Base-by-base conservation (phyloP, 2,888 invertebrate genomes). In the Bimastos eiseni region DNA sequence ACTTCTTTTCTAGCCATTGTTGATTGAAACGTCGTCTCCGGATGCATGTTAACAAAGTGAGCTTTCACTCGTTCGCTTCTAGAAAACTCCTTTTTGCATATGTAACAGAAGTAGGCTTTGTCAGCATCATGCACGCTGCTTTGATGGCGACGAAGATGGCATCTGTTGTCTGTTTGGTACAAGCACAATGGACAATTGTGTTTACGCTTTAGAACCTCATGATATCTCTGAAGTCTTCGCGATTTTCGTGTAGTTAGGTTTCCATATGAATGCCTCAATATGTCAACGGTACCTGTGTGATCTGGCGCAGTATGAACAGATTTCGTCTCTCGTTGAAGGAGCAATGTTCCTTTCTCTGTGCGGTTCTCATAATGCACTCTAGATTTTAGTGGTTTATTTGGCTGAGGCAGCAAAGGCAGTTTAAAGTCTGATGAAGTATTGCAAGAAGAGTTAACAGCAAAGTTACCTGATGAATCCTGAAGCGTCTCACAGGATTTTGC, bases 121-220 rank as follows among this genome's bases (percentile, higher is more conserved):
- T 41, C 91, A 4, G 24, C 44, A 83, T 34, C 21, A 55, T 91
- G 91, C 34, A 92, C 92, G 34, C 91, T 91, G 90, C 91, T 91
- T 34, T 89, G 89, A 37, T 92, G 92, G 36, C 92, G 90, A 11
- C 91, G 91, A 33, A 92, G 83, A 41, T 92, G 92, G 17, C 90
- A 92, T 88, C 90, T 90, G 90, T 91, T 92, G 38, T 92, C 92
- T 15, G 92, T 92, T 89, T 91, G 90, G 90, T 92, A 92, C 36
- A 70, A 70, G 55, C 92, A 92, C 84, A 91, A 36, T n/a, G 84
- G 90, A 83, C 92, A 92, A 24, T 91, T 83, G 90, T 91, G 89
- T 83, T 91, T 92, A 38, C 91, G 88, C 38, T 37, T 34, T 37
- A 41, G 30, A 24, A 86, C 90, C 3, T 36, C n/a, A 6, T 37